Evolutionary conservation across 2,888 invertebrate species (phyloP), one percentile per base, ranked within the genome.

Genomic region (Venustoraphidia nigricollis): DNA sequence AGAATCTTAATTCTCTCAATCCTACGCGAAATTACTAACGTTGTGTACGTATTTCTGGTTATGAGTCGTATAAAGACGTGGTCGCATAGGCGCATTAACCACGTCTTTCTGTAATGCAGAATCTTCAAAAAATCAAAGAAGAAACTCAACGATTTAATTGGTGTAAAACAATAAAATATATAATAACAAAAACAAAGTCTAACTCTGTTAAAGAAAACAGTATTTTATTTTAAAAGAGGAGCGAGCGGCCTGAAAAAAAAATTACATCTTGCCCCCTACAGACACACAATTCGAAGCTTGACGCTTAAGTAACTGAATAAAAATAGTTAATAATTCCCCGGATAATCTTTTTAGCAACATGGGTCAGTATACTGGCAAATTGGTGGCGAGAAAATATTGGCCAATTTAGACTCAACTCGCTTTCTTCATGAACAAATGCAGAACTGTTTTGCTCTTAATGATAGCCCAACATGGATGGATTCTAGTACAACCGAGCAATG

Each of bases 391-490:
- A 58, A 72, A 10, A 73, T 73, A 0, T 68, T 97, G 13, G 62
- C 67, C 47, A 75, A 67, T 42, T 68, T 95, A 34, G 75, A 87
- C 46, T 70, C 88, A 0, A 76, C 78, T 9, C 79, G 81, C 58
- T 87, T 88, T 64, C 66, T 95, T 9, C 86, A 90, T 68, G 79
- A 85, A 17, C 92, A 95, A 67, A 68, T 96, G 38, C 75, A 77
- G 45, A 80, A 83, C 6, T 69, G 72, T 0, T 97, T 97, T 65
- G 80, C 88, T 10, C 63, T 88, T 0, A 66, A 72, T 1, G 78
- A 87, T 53, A 88, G 92, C 9, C 96, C 97, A 0, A 81, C 95
- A 11, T 97, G 97, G 97, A 92, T 95, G 92, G 96, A 97, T 66
- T 84, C 87, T 5, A 91, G 86, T 55, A 92, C 81, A 55, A 74